Percentiles rank a stretch among this genome's conserved stretches.
phyloP scores from a whole-genome alignment of 1,140 invertebrate genomes.

The Zaprionus ghesquierei region DNA sequence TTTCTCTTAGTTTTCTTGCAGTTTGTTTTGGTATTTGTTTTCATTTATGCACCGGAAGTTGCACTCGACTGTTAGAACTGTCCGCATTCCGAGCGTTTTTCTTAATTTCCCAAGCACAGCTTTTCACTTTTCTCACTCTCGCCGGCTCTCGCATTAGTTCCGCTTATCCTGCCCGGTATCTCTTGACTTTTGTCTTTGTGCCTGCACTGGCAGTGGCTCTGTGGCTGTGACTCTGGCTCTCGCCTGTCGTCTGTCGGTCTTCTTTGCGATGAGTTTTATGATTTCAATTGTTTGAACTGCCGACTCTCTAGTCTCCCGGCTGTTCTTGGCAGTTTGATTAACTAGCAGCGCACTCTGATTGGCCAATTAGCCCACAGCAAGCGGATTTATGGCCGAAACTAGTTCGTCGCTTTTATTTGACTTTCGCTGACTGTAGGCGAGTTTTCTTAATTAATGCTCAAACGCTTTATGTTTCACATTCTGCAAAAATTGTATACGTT shows the following conservation, averaged over 20 bases:
- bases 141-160: conserved; percentile 69
- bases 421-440: neutral
- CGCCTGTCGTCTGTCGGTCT: conserved; percentile 6
- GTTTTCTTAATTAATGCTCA: neutral
- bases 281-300: conserved; percentile 66
- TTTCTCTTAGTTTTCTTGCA: conserved; percentile 22
- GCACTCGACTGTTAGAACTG: conserved; percentile 49
- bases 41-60: conserved; percentile 78
- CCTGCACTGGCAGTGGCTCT: no score
- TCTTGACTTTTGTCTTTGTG: conserved; percentile 41
- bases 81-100: conserved; percentile 49
- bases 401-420: conserved; percentile 14
- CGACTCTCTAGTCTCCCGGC: conserved; percentile 30
- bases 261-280: conserved; percentile 51
- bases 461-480: neutral
- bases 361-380: conserved; percentile 69
- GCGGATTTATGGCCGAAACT: conserved; percentile 12
- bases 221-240: no score
- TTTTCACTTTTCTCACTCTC: conserved; percentile 22
- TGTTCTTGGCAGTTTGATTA: conserved; percentile 66
- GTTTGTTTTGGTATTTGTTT: conserved; percentile 65
- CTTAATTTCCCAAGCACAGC: conserved; percentile 63
- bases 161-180: conserved; percentile 59
- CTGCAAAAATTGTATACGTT: neutral
- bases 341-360: conserved; percentile 50